These are phyloP conservation scores for Anastrepha ludens DNA, from an alignment of 1,140 invertebrate species.

Conservation along the genomic window DNA sequence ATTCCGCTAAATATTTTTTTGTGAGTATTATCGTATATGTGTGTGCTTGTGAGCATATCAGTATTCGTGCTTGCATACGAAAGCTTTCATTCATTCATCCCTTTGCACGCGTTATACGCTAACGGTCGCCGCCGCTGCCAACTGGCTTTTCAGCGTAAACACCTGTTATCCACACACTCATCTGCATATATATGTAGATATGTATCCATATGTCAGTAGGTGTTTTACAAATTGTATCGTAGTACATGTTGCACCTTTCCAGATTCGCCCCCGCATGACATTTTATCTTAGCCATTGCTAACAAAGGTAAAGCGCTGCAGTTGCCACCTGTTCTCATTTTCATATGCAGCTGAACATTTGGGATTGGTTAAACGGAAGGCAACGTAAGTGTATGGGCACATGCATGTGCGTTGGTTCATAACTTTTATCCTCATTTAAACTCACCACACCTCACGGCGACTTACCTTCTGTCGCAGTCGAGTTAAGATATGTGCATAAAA, in stretches of 20 bases:
- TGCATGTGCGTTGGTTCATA: background rate
- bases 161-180: conserved; percentile 44
- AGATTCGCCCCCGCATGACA: background rate
- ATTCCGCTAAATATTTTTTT: background rate
- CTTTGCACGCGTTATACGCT: conserved; percentile 9
- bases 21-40: background rate
- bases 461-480: background rate
- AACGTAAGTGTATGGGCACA: background rate
- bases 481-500: background rate
- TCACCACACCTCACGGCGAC: background rate
- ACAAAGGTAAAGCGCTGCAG: background rate
- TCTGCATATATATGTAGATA: background rate
- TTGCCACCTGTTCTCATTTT: conserved; percentile 36
- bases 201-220: background rate
- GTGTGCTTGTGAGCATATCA: background rate
- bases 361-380: background rate
- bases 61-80: background rate
- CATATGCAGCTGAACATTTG: background rate
- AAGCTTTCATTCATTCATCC: conserved; percentile 49
- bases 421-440: conserved; percentile 12
- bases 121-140: background rate
- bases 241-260: conserved; percentile 17
- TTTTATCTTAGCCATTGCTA: background rate
- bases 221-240: conserved; percentile 16
- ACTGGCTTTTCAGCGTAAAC: conserved; percentile 3